Conservation (phyloP, 2,113 vertebrate species). For the Cervus canadensis region DNA sequence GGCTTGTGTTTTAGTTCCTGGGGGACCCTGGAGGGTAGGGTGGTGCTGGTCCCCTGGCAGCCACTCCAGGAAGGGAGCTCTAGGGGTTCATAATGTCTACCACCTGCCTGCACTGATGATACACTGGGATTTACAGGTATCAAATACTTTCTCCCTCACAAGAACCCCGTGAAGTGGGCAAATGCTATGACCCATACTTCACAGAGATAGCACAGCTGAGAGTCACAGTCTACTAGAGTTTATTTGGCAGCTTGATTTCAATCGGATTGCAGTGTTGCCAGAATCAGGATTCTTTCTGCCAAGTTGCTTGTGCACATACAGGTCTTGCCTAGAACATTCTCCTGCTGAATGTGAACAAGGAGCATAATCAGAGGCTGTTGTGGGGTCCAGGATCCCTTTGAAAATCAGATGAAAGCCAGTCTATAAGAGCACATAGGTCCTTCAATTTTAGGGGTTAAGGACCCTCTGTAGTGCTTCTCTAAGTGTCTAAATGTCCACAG, state of each 20-base stretch:
- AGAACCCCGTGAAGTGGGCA: rapidly evolving
- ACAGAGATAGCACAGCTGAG: background rate
- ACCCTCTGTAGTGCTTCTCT: background rate
- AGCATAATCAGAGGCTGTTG: background rate
- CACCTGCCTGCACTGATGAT: rapidly evolving
- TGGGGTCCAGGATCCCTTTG: background rate
- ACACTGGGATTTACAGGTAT: rapidly evolving
- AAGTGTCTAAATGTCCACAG: background rate
- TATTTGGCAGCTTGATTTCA: background rate
- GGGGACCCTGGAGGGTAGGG: rapidly evolving
- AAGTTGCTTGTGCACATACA: no score
- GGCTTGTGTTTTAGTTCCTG: background rate
- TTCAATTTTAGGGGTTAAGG: background rate
- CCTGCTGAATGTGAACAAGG: background rate
- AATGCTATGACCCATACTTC: no score
- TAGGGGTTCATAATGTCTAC: rapidly evolving
- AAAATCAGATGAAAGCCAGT: background rate
- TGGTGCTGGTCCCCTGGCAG: background rate
- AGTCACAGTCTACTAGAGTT: background rate
- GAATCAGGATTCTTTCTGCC: background rate
- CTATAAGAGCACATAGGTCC: background rate
- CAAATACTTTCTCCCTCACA: background rate
- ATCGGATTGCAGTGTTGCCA: background rate
- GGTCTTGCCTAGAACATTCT: background rate
- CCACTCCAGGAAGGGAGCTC: background rate